phyloP scores from a whole-genome alignment of 2,113 vertebrate genomes.

The Otolemur garnettii region DNA sequence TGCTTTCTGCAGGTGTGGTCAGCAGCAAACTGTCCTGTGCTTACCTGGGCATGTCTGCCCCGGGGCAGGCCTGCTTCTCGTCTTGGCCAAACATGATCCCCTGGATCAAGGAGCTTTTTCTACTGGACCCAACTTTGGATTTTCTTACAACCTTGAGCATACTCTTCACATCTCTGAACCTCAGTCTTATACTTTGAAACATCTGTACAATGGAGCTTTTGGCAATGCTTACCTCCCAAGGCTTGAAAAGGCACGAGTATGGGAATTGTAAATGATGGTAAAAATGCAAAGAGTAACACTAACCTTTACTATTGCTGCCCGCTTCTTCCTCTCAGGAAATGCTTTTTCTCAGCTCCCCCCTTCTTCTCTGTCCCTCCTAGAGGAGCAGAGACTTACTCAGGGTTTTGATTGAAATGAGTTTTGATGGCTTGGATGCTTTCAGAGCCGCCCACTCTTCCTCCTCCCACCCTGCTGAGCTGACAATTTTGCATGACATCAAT shows the following conservation, averaged over 20 bases:
- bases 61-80: neutral
- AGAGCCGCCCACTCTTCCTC: constrained; percentile 82
- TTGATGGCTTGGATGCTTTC: constrained; percentile 78
- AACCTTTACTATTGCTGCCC: neutral
- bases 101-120: neutral
- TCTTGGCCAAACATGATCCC: neutral
- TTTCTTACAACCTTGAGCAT: neutral
- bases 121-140: neutral
- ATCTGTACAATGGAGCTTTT: constrained; percentile 1
- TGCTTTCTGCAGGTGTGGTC: neutral
- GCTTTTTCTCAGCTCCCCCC: neutral
- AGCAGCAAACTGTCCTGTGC: neutral
- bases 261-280: neutral
- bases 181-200: neutral
- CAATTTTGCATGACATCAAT: constrained; percentile 80
- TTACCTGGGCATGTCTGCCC: neutral
- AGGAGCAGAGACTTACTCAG: constrained; percentile 54
- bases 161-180: neutral
- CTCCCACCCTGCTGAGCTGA: constrained; percentile 74
- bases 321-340: neutral
- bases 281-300: neutral
- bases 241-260: neutral
- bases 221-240: neutral
- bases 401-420: constrained; percentile 77
- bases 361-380: neutral